phyloP scores from a whole-genome alignment of 2,888 invertebrate genomes.

The Pherbina coryleti region DNA sequence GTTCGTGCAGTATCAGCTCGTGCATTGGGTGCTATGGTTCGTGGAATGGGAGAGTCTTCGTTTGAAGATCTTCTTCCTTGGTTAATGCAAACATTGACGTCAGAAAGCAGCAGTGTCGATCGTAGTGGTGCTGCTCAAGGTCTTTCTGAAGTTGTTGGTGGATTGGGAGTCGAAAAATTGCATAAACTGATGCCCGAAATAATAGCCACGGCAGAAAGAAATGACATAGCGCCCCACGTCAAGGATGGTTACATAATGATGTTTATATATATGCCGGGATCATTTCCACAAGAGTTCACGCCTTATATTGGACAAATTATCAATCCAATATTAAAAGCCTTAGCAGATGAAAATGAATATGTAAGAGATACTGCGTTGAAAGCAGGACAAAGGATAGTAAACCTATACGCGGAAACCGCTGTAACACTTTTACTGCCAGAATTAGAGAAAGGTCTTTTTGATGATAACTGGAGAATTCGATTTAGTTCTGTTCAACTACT shows the following conservation, averaged over 20 bases:
- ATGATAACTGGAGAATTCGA: conserved; percentile 98
- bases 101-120: conserved; percentile 95
- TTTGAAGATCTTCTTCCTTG: conserved; percentile 97
- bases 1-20: conserved; percentile 95
- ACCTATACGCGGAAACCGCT: conserved; percentile 95
- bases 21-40: conserved; percentile 97
- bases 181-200: conserved; percentile 98
- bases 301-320: conserved; percentile 97
- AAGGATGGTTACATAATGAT: conserved; percentile 99
- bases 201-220: conserved; percentile 91
- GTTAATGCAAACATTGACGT: conserved; percentile 97
- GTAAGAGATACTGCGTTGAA: conserved; percentile 96
- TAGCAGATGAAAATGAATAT: conserved; percentile 99
- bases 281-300: conserved; percentile 95
- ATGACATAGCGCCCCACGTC: conserved; percentile 95
- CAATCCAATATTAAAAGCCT: conserved; percentile 94
- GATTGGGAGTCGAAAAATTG: conserved; percentile 93
- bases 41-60: conserved; percentile 95
- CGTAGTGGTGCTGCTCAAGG: conserved; percentile 96
- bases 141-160: conserved; percentile 97
- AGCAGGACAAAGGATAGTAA: conserved; percentile 97
- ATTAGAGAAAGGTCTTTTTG: conserved; percentile 92
- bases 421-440: conserved; percentile 93
- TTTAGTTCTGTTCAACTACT: conserved; percentile 94
- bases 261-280: conserved; percentile 99